A percentile compares a stretch with the other conserved stretches of the same genome.
Evolutionary conservation across 2,113 vertebrate genomes (phyloP).

Genomic region (Ageneiosus marmoratus): DNA sequence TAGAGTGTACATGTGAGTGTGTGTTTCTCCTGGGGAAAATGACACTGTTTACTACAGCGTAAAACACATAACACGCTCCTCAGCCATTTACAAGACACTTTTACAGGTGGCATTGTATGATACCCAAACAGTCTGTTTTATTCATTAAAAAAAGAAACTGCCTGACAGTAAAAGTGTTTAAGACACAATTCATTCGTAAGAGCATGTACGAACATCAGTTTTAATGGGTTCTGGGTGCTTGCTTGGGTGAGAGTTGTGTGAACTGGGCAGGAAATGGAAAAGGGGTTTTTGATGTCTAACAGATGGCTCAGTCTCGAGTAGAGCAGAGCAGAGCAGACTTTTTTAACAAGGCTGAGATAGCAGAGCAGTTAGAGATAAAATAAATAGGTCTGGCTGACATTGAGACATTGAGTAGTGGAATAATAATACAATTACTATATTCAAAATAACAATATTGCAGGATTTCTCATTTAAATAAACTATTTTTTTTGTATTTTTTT

Average conservation of each 20-base stretch:
- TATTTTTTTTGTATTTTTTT: too few species aligned
- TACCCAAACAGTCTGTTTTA: conserved; percentile 48
- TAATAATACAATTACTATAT: not conserved
- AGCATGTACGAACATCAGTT: not conserved
- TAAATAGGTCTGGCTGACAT: not conserved
- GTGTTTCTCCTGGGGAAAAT: not conserved
- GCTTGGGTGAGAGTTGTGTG: not conserved
- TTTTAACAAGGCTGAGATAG: not conserved
- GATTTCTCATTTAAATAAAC: too few species aligned
- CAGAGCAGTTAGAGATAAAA: not conserved
- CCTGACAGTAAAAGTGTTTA: not conserved
- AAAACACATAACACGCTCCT: conserved; percentile 36
- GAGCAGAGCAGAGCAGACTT: not conserved
- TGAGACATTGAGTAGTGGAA: not conserved
- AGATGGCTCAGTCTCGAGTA: conserved; percentile 8
- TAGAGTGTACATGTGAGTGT: not conserved
- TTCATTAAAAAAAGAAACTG: not conserved
- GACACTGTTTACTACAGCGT: conserved; percentile 54
- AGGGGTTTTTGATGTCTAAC: conserved; percentile 25
- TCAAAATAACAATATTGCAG: too few species aligned
- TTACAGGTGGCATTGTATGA: not conserved
- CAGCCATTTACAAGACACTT: conserved; percentile 32
- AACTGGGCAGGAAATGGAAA: not conserved
- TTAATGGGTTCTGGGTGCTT: conserved; percentile 1
- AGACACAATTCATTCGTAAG: not conserved